A percentile compares a stretch with the other conserved stretches of the same genome.
Conservation (phyloP, 1,140 invertebrate species). For the Adoxophyes honmai region DNA sequence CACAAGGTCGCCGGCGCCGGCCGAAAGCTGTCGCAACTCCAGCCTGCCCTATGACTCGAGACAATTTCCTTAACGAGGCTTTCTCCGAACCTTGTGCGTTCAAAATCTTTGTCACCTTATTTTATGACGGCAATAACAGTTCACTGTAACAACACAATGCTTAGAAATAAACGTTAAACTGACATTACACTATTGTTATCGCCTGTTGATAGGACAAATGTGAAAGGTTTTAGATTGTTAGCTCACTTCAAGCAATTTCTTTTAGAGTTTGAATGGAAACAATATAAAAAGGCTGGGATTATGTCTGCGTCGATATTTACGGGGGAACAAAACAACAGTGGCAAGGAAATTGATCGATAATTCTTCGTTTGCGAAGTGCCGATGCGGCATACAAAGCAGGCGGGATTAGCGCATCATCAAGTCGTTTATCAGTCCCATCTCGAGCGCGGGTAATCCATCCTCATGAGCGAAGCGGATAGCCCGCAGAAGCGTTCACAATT, state of each 20-base stretch:
- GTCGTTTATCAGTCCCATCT: conserved; percentile 12
- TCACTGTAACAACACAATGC: background rate
- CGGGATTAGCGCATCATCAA: conserved; percentile 14
- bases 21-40: conserved; percentile 14
- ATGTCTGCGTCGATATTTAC: too few relatives aligned
- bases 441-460: conserved; percentile 10
- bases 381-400: conserved; percentile 11
- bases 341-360: background rate
- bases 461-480: conserved; percentile 8
- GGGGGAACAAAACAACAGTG: too few relatives aligned
- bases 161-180: conserved; percentile 2
- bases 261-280: too few relatives aligned
- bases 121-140: conserved; percentile 3
- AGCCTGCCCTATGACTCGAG: conserved; percentile 14
- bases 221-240: background rate
- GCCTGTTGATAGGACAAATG: background rate
- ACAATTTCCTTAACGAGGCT: conserved; percentile 5
- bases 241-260: too few relatives aligned
- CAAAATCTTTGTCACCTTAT: conserved; percentile 13
- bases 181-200: conserved; percentile 7
- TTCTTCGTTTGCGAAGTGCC: conserved; percentile 9
- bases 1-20: conserved; percentile 40
- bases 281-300: too few relatives aligned
- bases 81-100: background rate
- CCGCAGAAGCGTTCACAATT: conserved; percentile 10